Percentiles rank a stretch among this genome's conserved stretches.
Conservation (phyloP, 2,113 vertebrate species). For the Orthochromis indermauri region DNA sequence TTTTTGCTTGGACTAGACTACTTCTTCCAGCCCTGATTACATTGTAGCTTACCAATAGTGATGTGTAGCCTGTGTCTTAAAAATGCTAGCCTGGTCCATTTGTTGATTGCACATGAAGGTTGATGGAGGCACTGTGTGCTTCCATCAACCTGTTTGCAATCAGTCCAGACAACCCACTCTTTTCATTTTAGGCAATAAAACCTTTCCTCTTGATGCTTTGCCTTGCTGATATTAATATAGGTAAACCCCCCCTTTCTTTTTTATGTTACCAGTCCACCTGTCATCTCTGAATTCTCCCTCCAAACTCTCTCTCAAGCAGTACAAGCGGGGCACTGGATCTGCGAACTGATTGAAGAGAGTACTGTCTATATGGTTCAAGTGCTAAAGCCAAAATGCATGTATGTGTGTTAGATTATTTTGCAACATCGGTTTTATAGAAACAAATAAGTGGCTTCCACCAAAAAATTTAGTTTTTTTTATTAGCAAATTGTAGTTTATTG, state of each 20-base stretch:
- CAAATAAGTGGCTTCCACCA: not conserved
- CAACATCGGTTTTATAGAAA: not conserved
- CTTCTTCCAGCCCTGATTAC: not conserved
- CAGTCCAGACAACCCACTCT: not conserved
- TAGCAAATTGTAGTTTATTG: not conserved
- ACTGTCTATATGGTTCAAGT: not conserved
- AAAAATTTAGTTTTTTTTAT: rapidly evolving
- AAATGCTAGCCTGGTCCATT: not conserved
- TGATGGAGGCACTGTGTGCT: not conserved
- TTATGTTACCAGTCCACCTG: not conserved
- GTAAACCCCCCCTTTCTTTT: not conserved
- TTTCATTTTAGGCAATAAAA: not conserved
- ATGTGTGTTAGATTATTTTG: not conserved
- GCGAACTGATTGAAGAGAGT: not conserved
- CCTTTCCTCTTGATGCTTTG: not conserved
- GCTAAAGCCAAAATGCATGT: not conserved
- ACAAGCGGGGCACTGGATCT: not conserved
- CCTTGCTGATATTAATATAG: not conserved
- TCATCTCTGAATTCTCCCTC: not conserved
- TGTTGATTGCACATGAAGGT: not conserved
- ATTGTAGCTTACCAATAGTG: not conserved
- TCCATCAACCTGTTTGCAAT: not conserved
- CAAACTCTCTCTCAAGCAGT: not conserved
- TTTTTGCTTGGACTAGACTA: not conserved
- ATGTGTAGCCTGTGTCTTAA: not conserved